Conservation (phyloP, 2,113 vertebrate genomes). For the Columbina picui region DNA sequence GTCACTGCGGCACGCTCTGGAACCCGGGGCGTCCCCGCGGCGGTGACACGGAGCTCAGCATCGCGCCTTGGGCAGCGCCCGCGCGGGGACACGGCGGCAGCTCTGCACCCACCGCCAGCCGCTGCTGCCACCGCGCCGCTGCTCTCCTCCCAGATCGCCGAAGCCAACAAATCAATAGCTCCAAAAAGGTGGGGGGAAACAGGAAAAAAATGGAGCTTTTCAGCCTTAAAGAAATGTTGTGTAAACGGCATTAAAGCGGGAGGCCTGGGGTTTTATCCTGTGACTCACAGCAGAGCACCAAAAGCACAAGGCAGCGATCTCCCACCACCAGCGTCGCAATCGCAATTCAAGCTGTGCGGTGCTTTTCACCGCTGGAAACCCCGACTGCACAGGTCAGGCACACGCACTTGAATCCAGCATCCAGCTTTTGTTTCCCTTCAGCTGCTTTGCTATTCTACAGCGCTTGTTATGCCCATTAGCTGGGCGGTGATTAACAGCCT, state of each 20-base stretch:
- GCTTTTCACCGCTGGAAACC: conserved; percentile 4
- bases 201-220: fast-evolving
- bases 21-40: neutral
- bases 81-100: fast-evolving
- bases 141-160: fast-evolving
- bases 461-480: neutral
- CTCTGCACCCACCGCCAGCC: fast-evolving
- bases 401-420: neutral
- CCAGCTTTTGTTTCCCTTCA: neutral
- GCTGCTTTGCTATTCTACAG: neutral
- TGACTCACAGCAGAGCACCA: neutral
- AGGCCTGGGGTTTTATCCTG: neutral
- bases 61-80: neutral
- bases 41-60: neutral
- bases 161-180: neutral
- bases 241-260: too few relatives aligned
- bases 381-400: conserved; percentile 2
- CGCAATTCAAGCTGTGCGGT: neutral
- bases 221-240: neutral
- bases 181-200: fast-evolving
- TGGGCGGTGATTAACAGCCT: neutral
- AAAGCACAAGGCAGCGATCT: neutral
- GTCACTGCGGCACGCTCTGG: too few relatives aligned
- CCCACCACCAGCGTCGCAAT: neutral
- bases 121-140: fast-evolving